Percentiles rank a stretch among this genome's conserved stretches.
These are phyloP conservation scores for Taxidea taxus DNA, from an alignment of 2,113 vertebrate species.

Conservation along the genomic window DNA sequence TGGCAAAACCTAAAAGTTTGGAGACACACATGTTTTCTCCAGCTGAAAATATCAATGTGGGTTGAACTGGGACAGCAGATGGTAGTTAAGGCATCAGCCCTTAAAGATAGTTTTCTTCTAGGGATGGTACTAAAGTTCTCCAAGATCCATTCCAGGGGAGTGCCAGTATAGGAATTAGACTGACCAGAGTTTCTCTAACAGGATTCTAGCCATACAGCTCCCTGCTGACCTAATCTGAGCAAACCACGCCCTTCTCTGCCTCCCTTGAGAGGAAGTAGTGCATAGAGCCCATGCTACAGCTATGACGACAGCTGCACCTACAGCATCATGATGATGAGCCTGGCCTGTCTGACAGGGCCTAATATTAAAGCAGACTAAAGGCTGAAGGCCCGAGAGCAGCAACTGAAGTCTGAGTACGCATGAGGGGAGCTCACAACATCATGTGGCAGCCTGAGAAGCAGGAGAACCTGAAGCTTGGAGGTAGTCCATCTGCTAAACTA, in stretches of 20 bases:
- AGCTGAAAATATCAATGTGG: not conserved
- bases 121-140: not conserved
- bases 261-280: not conserved
- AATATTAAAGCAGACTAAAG: not conserved
- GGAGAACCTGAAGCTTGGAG: not conserved
- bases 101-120: not conserved
- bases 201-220: not conserved
- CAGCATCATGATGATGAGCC: fast-evolving
- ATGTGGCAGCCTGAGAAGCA: not conserved
- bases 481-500: fast-evolving
- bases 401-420: not conserved
- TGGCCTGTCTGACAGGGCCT: no score
- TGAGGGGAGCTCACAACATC: no score
- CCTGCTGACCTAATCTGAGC: not conserved
- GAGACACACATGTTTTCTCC: not conserved
- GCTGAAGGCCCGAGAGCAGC: not conserved
- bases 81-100: fast-evolving
- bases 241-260: fast-evolving
- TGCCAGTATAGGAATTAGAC: not conserved
- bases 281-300: not conserved
- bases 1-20: not conserved
- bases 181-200: not conserved
- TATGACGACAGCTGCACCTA: fast-evolving
- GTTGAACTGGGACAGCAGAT: not conserved
- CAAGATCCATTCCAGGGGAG: no score